Evolutionary conservation across 2,113 vertebrate genomes (phyloP), one percentile per base, ranked within the genome.

Genomic region (Eudyptes chrysolophus): DNA sequence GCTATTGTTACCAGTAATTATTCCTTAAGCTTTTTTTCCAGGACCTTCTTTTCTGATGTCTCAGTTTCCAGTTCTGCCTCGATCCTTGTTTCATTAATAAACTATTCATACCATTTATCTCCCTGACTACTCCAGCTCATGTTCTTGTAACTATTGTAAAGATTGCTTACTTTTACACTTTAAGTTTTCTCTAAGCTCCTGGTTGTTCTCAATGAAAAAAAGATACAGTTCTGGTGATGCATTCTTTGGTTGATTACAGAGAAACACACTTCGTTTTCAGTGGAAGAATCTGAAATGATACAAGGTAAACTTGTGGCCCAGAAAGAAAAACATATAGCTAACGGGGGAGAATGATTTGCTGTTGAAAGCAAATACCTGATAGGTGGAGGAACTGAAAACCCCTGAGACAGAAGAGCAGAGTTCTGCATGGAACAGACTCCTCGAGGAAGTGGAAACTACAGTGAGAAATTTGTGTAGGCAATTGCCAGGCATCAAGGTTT

Each of bases 31-130:
- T 89, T 79, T 60, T 54, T 89, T 32, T 76, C 16, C 34, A 65
- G 7, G 26, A 54, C 21, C 10, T 71, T 69, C 32, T 87, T 84
- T 79, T 76, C 66, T 92, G 16, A 62, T 57, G n/a, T 58, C 32
- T 86, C 52, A 32, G 46, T 42, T 78, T 92, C 44, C n/a, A 69
- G 29, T 92, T 94, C 97, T 90, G 20, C 69, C 58, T 89, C 52
- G 34, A 95, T 40, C 69, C 76, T 86, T 57, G 22, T 74, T 95
- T 86, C 64, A 55, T 95, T 94, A 95, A 96, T 94, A 94, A 95
- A 65, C 30, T 89, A 69, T 70, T 93, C 24, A 40, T 93, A 82
- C 61, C 55, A 40, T 96, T 89, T 81, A 92, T 96, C 93, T 97
- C 92, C 84, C 85, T 85, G 79, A 48, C 65, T 82, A 83, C 70